Conservation (phyloP, 2,888 invertebrate genomes). For the Hermaeophaga mercurialis region DNA sequence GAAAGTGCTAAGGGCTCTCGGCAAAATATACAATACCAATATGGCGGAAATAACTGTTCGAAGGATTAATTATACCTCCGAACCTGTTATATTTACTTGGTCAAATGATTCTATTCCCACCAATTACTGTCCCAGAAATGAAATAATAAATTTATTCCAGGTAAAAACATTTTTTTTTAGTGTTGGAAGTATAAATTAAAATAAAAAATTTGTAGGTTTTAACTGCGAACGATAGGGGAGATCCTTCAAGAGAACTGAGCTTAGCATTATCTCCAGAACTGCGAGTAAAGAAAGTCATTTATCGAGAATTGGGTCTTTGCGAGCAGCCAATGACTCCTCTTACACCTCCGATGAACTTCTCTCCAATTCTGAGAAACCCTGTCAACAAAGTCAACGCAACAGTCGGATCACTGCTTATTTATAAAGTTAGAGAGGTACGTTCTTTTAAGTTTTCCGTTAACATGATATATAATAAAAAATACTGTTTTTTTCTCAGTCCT, state of each 20-base stretch:
- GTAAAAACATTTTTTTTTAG: constrained; percentile 60
- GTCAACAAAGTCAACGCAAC: constrained; percentile 84
- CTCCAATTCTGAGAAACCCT: constrained; percentile 81
- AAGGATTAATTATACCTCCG: constrained; percentile 64
- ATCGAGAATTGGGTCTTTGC: constrained; percentile 72
- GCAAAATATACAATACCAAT: constrained; percentile 64
- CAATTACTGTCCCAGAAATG: constrained; percentile 76
- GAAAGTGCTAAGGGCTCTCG: constrained; percentile 66
- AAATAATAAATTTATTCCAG: constrained; percentile 71
- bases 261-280: constrained; percentile 71
- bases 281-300: constrained; percentile 67
- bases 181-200: too few relatives aligned
- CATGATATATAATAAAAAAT: too few relatives aligned
- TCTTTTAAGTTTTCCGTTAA: too few relatives aligned
- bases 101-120: constrained; percentile 85
- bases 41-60: constrained; percentile 72
- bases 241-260: constrained; percentile 65
- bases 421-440: constrained; percentile 77
- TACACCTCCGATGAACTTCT: constrained; percentile 63
- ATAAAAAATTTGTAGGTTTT: constrained; percentile 58
- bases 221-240: constrained; percentile 63
- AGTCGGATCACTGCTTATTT: constrained; percentile 80
- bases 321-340: constrained; percentile 58
- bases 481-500: too few relatives aligned
- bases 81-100: constrained; percentile 75